Base-by-base conservation (phyloP, 2,888 invertebrate species). In the Hypolimnas misippus region DNA sequence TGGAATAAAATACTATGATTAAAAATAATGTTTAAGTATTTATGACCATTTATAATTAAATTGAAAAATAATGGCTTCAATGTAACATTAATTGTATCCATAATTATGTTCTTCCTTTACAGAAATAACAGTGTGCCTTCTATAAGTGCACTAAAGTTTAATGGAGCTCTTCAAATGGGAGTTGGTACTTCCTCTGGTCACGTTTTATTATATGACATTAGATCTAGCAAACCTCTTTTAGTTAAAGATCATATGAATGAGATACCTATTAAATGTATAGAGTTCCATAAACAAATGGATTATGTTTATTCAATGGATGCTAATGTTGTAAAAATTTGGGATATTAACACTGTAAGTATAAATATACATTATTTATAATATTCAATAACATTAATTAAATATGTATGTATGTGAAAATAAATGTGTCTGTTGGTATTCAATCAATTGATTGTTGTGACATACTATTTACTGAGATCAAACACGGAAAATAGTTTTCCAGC, bases 241-340 rank as follows among this genome's bases (percentile, higher is more conserved):
- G 93, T 98, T 0, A 99, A 99, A 84, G 99, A 99, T 87, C 99
- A 99, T 79, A 96, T 97, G 93, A 98, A 98, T 82, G 97, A 96
- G 64, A 92, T 97, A 53, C 98, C 99, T 0, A 98, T 99, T 56
- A 97, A 96, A 81, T 94, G 95, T 76, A 92, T 99, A 58, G 96
- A 96, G 46, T 99, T 98, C 80, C 97, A 98, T 79, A 92, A 94
- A 68, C 92, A 93, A 73, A 94, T 96, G 87, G 95, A 97, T 78
- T 93, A 97, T 67, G 95, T 98, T 33, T 95, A 97, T 75, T 97
- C 98, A 0, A 94, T 98, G 95, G 98, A 98, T 83, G 94, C 94
- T 62, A 95, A 96, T 58, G 95, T 97, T 67, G 92, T 98, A 0
- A 98, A 98, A 89, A 95, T 98, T 78, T 98, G 98, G 98, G 95